Evolutionary conservation across 2,888 invertebrate species (phyloP), one percentile per base, ranked within the genome.

Genomic region (Esperia sulphurella): DNA sequence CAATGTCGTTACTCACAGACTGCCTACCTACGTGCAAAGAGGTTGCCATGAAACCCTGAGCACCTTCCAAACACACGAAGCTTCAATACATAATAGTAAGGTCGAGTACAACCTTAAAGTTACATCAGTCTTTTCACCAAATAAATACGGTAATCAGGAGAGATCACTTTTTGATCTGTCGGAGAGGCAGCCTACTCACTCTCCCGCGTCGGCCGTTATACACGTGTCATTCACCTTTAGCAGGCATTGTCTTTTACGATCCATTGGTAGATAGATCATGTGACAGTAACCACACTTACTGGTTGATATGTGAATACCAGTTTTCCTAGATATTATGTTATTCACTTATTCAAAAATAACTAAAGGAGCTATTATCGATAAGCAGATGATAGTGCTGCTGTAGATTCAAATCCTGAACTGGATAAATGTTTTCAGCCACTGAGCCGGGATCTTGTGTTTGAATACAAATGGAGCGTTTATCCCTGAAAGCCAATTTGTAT

Each of bases 381-480:
- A 75, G 68, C 67, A 69, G 69, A 68, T 68, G 71, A 77, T 77
- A 69, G 66, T 65, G 67, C 49, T 69, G 67, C 49, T 69, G 72
- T 60, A 65, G 75, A 80, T 79, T 82, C 74, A 75, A 85, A 83
- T 83, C 83, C 80, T 68, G 79, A 77, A 83, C 82, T 80, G 79
- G 79, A 85, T 86, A 85, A 87, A 86, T 82, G 79, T 71, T 80
- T 68, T 75, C 75, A 75, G 75, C 81, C 77, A 80, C 80, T 76
- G 81, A 86, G 80, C 80, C 68, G 70, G 76, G 79, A 68, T 75
- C 76, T 79, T 74, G 74, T 78, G 85, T 86, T 84, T 82, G 88
- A 88, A 89, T 88, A 88, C 89, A 88, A 88, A 89, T 88, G 85
- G 83, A 83, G 69, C 86, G 80, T 87, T 89, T 88, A 89, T 86